Evolutionary conservation across 1,140 invertebrate species (phyloP), one percentile per base, ranked within the genome.

Genomic region (Telenomus remus): DNA sequence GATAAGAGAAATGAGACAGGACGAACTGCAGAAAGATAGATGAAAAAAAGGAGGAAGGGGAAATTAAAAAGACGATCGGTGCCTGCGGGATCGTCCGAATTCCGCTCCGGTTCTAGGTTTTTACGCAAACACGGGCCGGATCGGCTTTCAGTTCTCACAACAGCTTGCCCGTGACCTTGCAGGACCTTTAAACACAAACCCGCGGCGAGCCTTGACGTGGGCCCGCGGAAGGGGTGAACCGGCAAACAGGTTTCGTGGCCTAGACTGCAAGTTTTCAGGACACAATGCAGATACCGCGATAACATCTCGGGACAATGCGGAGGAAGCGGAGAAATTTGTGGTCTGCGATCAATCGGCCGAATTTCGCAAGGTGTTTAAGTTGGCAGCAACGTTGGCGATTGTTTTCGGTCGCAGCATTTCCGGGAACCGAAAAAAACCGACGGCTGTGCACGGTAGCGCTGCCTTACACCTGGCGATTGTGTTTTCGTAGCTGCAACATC

Each of bases 111-210:
- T 55, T 71, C 27, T 56, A 69, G 12, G 37, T 14, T 49, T 46
- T 37, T 53, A 53, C 46, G 39, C 69, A 60, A 61, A 63, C 51
- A 42, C 37, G 19, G 44, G 37, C 71, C 68, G 78, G 79, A 82
- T 83, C 83, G 68, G 46, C 78, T 85, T 85, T 80, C 84, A 70
- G 81, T 86, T 86, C 84, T 85, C 85, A 85, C 82, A 84, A 73
- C 60, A 56, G 44, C 51, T 50, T 59, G 57, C 43, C 76, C 80
- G 81, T 77, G 82, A 84, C 83, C 84, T 82, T 82, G 70, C 69
- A 12, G 47, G 43, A 53, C 80, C 80, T 83, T 83, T 84, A 84
- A 84, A 84, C 56, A 66, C 72, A 68, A 59, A 64, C 33, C 11
- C 49, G 49, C 42, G 55, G 70, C 66, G 50, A 35, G 37, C 55